Percentiles rank a stretch among this genome's conserved stretches.
These are phyloP conservation scores for Aphyosemion australe DNA, from an alignment of 2,113 vertebrate species.

Conservation along the genomic window DNA sequence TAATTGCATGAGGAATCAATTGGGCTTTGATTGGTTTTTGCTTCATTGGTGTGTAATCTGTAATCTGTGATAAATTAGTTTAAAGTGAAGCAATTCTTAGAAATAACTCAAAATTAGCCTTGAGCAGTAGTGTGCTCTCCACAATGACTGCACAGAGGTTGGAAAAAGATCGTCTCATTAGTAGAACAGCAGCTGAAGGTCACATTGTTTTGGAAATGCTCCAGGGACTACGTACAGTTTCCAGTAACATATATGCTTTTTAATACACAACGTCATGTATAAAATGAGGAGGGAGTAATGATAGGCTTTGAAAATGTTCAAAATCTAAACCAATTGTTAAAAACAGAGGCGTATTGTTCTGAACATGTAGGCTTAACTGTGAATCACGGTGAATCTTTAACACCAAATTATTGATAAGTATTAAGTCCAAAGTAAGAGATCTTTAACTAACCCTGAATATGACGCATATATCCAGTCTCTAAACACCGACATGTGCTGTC, in stretches of 20 bases:
- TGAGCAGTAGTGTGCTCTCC: background rate
- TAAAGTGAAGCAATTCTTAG: background rate
- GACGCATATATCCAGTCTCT: slow-evolving; percentile 10
- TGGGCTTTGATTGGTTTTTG: background rate
- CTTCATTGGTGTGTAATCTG: background rate
- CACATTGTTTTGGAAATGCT: background rate
- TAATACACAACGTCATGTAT: background rate
- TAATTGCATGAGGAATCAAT: no score
- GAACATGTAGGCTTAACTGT: background rate
- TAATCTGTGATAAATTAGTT: background rate
- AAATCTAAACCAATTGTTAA: background rate
- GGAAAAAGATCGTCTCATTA: background rate
- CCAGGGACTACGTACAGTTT: background rate
- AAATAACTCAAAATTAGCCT: background rate
- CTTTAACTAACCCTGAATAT: slow-evolving; percentile 1
- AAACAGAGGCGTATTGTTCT: background rate
- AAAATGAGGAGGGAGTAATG: background rate
- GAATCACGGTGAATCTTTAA: background rate
- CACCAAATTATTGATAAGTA: slow-evolving; percentile 3
- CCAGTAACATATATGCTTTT: background rate
- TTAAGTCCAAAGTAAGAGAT: background rate
- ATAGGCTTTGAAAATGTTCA: background rate
- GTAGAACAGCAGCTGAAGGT: background rate
- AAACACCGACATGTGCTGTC: slow-evolving; percentile 7
- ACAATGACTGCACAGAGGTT: background rate